Evolutionary conservation across 1,140 invertebrate species (phyloP).

Genomic region (Drosophila elegans): DNA sequence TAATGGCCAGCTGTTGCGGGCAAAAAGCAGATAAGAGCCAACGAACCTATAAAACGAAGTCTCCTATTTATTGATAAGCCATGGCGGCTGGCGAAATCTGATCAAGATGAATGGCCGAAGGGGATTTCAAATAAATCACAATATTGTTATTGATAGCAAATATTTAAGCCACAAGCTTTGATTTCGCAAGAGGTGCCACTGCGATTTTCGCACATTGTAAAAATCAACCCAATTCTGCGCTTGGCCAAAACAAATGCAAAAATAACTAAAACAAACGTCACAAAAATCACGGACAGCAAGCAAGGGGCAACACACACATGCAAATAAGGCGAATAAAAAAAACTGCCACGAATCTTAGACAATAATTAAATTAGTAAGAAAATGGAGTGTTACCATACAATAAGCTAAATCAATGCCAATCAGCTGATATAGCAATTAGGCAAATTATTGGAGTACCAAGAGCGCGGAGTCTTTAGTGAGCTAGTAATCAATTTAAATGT

Average conservation of each 20-base stretch:
- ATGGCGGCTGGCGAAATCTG: not conserved
- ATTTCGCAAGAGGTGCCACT: not conserved
- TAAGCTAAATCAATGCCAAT: not conserved
- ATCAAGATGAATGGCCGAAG: conserved; percentile 23
- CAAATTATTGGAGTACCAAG: conserved; percentile 3
- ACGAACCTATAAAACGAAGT: conserved; percentile 5
- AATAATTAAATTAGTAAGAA: conserved; percentile 36
- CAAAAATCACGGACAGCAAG: conserved; percentile 19
- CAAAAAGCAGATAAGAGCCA: conserved; percentile 35
- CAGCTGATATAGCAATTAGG: conserved; percentile 7
- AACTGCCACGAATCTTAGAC: conserved; percentile 44
- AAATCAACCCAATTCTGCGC: conserved; percentile 16
- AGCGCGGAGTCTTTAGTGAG: not conserved
- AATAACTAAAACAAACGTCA: conserved; percentile 17
- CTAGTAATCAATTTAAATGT: conserved; percentile 27
- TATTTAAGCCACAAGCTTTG: conserved; percentile 14
- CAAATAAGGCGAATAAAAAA: conserved; percentile 20
- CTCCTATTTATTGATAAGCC: conserved; percentile 14
- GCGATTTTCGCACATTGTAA: conserved; percentile 6
- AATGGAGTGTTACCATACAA: not conserved
- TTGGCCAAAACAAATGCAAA: conserved; percentile 28
- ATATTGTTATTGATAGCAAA: conserved; percentile 23
- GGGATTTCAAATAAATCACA: conserved; percentile 6
- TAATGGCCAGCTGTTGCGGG: conserved; percentile 5
- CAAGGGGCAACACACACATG: conserved; percentile 1